Evolutionary conservation across 1,140 invertebrate genomes (phyloP).

Genomic region (Lutraria rhynchaena): DNA sequence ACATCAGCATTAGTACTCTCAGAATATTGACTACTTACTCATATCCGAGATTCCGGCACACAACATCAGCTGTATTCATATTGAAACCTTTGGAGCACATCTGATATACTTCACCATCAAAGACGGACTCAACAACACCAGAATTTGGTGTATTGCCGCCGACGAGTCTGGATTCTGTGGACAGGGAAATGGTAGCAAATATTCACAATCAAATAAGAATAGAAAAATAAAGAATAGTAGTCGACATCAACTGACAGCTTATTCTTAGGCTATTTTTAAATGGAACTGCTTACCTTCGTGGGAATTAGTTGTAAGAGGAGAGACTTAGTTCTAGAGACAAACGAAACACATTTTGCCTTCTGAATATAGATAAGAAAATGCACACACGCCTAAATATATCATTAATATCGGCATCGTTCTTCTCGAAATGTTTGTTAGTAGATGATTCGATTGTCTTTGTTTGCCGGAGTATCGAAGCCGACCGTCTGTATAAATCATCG

Average conservation of each 20-base stretch:
- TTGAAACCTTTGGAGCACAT: conserved; percentile 10
- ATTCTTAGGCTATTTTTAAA: not conserved
- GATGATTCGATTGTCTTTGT: no score
- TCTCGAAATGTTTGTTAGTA: no score
- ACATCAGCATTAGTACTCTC: no score
- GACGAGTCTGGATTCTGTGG: not conserved
- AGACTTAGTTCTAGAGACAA: not conserved
- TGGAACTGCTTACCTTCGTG: not conserved
- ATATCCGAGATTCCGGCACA: conserved; percentile 13
- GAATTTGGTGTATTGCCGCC: not conserved
- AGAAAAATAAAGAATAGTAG: not conserved
- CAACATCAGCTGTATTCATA: conserved; percentile 9
- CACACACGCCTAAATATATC: no score
- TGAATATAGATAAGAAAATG: no score
- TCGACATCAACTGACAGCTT: not conserved
- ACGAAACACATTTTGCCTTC: not conserved
- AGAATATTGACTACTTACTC: conserved; percentile 13
- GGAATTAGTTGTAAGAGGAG: not conserved
- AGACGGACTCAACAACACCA: not conserved
- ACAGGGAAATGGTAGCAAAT: not conserved
- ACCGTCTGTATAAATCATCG: not conserved
- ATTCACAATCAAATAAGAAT: not conserved
- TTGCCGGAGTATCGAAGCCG: not conserved
- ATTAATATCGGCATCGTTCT: no score
- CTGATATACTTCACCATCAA: not conserved